Conservation (phyloP, 2,113 vertebrate species). For the Crotalus tigris region DNA sequence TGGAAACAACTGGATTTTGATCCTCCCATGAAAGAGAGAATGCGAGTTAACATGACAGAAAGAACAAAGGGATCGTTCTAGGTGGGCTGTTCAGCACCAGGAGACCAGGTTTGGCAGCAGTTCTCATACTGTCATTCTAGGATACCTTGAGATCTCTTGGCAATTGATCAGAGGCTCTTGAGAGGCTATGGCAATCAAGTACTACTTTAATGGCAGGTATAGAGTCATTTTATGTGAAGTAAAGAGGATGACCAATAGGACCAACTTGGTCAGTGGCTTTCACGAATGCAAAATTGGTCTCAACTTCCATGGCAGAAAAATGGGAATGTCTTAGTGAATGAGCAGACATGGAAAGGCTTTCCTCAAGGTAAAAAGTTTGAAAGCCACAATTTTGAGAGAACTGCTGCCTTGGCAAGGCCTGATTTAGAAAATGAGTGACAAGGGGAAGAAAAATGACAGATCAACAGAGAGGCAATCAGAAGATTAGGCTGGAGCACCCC, state of each 20-base stretch:
- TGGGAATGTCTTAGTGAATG: not conserved
- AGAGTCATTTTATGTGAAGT: not conserved
- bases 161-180: not conserved
- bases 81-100: slow-evolving; percentile 17
- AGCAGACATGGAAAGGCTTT: not conserved
- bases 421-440: not conserved
- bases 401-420: not conserved
- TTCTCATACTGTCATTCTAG: not conserved
- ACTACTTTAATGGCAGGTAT: not conserved
- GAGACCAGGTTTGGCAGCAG: not conserved
- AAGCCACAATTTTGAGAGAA: not conserved
- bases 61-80: not conserved
- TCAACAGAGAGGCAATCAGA: not conserved
- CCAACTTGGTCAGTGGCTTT: too few species aligned
- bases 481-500: not conserved
- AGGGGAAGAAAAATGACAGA: not conserved
- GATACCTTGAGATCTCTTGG: not conserved
- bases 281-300: not conserved
- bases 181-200: not conserved
- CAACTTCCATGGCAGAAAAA: not conserved
- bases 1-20: slow-evolving; percentile 6
- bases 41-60: not conserved
- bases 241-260: not conserved
- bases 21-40: not conserved
- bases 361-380: not conserved